Base-by-base conservation (phyloP, 2,888 invertebrate genomes). In the Dichetophora obliterata region DNA sequence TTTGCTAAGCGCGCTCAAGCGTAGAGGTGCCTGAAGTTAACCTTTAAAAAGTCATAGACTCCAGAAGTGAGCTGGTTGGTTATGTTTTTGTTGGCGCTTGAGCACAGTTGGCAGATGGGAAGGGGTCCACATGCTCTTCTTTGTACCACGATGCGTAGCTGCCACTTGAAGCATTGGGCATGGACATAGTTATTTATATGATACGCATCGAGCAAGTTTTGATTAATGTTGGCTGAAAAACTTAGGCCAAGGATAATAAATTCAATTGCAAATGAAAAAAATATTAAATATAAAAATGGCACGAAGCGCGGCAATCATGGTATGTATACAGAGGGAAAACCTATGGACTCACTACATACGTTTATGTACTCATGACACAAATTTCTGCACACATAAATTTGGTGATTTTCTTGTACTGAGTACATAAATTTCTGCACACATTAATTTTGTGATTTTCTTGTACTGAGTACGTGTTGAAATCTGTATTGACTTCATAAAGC, bases 1-100 rank as follows among this genome's bases (percentile, higher is more conserved):
- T 61, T 73, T 63, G 61, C n/a, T n/a, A 61, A 61, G 43, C 27
- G 43, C 72, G 61, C 61, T 73, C 27, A 73, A 37, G 61, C 72
- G 48, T 61, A 24, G 24, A 73, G 72, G 72, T 73, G 72, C 50
- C 31, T n/a, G 24, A 59, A 73, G 48, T 73, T 48, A 31, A 63
- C 50, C 68, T 68, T 50, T 50, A 50, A 68, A 68, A 50, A 34
- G 22, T 27, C 43, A 34, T 65, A 9, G 5, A 65, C 34, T 65
- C 4, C 24, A 19, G 16, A 68, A 16, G 50, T 19, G n/a, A 16
- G 68, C 16, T 22, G 48, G 43, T 3, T 24, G 43, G 43, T 63
- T 63, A 3, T 19, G 3, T 34, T 27, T 65, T 19, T 16, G 19
- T 37, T 19, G 31, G 5, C 8, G 63, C 31, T 22, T 16, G 63